phyloP scores from a whole-genome alignment of 92 coral and sea anemone species.

The Palythoa grandiflora region DNA sequence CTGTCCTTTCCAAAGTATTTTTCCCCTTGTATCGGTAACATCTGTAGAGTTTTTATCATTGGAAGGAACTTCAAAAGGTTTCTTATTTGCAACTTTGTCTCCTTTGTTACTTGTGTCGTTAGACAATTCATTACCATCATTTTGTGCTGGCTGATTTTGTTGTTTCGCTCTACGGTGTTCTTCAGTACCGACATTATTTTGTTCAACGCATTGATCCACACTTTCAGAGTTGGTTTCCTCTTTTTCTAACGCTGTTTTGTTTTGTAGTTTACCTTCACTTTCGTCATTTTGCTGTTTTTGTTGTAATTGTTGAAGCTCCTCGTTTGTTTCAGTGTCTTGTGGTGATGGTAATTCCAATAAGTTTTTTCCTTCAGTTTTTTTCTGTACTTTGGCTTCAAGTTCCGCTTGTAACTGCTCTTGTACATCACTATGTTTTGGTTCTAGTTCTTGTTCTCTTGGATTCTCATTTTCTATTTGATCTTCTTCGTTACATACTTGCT shows the following conservation, averaged over 20 bases:
- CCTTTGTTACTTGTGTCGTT: neutral
- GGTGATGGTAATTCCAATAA: neutral
- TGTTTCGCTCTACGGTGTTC: neutral
- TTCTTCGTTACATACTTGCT: neutral
- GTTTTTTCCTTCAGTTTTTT: neutral
- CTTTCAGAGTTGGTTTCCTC: neutral
- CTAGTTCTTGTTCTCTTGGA: neutral
- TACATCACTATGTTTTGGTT: neutral
- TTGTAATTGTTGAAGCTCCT: neutral
- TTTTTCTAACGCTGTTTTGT: neutral
- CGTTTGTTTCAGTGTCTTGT: neutral
- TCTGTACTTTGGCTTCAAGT: neutral
- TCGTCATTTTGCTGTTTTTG: neutral
- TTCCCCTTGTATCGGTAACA: conserved; percentile 6
- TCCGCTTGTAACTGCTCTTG: neutral
- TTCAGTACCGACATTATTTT: neutral
- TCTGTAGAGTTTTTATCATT: neutral
- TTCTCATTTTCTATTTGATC: neutral
- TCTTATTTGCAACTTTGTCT: neutral
- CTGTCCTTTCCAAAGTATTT: neutral
- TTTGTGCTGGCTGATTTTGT: neutral
- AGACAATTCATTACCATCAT: neutral
- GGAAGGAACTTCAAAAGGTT: neutral
- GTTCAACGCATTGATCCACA: neutral
- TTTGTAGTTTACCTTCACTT: neutral